phyloP scores from a whole-genome alignment of 2,888 invertebrate species.

The Hermodice carunculata region DNA sequence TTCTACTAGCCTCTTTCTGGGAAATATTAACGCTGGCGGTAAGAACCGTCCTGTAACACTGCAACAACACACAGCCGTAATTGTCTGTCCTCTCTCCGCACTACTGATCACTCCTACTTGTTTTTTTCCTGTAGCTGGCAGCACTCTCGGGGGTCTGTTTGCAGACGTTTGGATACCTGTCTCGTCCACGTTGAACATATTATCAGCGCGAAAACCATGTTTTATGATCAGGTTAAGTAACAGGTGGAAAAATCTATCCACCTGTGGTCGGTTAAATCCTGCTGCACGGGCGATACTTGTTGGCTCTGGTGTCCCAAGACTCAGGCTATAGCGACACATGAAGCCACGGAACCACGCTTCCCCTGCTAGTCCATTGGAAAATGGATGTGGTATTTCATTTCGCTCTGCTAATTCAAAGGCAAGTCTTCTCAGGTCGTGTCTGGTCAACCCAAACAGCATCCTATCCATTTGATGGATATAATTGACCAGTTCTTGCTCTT shows the following conservation, averaged over 20 bases:
- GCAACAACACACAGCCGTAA: background rate
- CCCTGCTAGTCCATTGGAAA: background rate
- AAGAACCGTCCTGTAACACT: background rate
- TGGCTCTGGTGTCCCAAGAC: background rate
- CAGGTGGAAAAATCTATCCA: background rate
- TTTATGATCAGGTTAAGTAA: background rate
- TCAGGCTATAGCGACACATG: background rate
- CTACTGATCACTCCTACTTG: conserved; percentile 1
- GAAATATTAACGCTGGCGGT: background rate
- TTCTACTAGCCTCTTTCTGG: background rate
- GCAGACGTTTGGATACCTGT: background rate
- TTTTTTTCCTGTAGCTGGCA: background rate
- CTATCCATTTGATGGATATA: too few species aligned
- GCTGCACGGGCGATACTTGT: background rate
- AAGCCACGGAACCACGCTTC: background rate
- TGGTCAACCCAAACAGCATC: background rate
- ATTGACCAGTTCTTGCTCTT: too few species aligned
- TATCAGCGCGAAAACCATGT: background rate
- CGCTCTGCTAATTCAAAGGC: background rate
- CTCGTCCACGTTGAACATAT: background rate
- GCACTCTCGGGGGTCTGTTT: background rate
- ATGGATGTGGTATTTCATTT: background rate
- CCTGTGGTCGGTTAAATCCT: background rate
- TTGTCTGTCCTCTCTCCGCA: conserved; percentile 5
- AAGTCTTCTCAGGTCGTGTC: background rate